Base-by-base conservation (phyloP, 92 coral and sea anemone genomes). In the Micromussa lordhowensis region DNA sequence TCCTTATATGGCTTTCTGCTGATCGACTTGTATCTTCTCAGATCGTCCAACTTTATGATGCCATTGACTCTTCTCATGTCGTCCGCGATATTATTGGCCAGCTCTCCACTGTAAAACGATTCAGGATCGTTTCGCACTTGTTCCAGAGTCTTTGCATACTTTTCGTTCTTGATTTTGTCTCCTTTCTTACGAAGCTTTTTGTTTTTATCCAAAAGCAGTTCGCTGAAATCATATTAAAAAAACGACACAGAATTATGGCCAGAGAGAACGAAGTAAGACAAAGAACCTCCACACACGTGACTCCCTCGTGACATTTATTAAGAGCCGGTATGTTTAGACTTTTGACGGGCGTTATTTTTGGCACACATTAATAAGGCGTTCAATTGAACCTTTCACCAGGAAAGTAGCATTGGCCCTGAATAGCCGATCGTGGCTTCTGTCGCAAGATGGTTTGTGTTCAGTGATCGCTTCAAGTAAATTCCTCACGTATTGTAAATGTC, bases 131-230 rank as follows among this genome's bases (percentile, higher is more conserved):
- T 82, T 53, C 82, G 96, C 66, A 96, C 91, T 68, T 4, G 88
- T 68, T 82, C 91, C 91, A 96, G 82, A 10, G 98, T 96, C 36
- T 64, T 86, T 5, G 97, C 98, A 12, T 92, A 91, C 66, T 90
- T 78, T n/a, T 77, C 75, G 82, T 96, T 94, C n/a, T 85, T 93
- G 58, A 96, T 91, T 44, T 22, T 14, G 68, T 91, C 88, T 10
- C 93, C 92, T 28, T 81, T 75, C 68, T 90, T 81, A 36, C 84
- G 83, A 9, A 90, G 70, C 16, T 80, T 31, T 14, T 83, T 86
- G 64, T 93, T 91, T 26, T 87, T 77, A 69, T 92, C 87, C 30
- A 90, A 80, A 32, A 96, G 76, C 7, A 96, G 90, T 44, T 92
- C 95, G 28, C 98, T 96, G 77, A 13, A 86, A 77, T 21, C 34